phyloP scores from a whole-genome alignment of 2,113 vertebrate species.

The Eleginops maclovinus region DNA sequence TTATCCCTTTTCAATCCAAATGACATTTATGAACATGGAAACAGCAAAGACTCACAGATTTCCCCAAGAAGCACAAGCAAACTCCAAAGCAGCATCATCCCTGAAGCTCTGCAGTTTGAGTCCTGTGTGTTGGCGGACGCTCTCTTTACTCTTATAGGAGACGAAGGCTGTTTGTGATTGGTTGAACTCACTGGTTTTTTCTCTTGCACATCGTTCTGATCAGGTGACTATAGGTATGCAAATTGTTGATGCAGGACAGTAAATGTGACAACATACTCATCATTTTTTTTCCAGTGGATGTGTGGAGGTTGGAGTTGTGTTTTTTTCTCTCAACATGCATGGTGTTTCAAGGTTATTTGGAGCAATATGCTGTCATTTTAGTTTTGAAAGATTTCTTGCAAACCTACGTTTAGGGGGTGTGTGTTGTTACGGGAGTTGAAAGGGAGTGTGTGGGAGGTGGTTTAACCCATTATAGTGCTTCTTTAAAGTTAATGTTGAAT shows the following conservation, averaged over 20 bases:
- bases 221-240: not conserved
- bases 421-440: conserved; percentile 1
- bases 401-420: not conserved
- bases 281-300: not conserved
- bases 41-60: conserved; percentile 54
- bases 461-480: not conserved
- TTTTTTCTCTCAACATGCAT: not conserved
- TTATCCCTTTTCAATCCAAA: fast-evolving
- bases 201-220: not conserved
- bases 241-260: not conserved
- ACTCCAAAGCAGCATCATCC: conserved; percentile 31
- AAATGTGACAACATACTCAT: not conserved
- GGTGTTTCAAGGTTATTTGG: not conserved
- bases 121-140: not conserved
- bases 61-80: conserved; percentile 37
- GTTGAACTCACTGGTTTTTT: conserved; percentile 34
- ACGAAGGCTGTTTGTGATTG: conserved; percentile 57
- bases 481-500: not conserved
- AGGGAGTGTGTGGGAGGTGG: not conserved
- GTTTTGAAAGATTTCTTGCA: not conserved
- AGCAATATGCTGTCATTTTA: not conserved
- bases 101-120: conserved; percentile 27
- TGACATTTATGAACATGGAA: not conserved
- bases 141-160: conserved; percentile 37
- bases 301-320: not conserved